Evolutionary conservation across 2,888 invertebrate genomes (phyloP).

Genomic region (Prenolepis imparis): DNA sequence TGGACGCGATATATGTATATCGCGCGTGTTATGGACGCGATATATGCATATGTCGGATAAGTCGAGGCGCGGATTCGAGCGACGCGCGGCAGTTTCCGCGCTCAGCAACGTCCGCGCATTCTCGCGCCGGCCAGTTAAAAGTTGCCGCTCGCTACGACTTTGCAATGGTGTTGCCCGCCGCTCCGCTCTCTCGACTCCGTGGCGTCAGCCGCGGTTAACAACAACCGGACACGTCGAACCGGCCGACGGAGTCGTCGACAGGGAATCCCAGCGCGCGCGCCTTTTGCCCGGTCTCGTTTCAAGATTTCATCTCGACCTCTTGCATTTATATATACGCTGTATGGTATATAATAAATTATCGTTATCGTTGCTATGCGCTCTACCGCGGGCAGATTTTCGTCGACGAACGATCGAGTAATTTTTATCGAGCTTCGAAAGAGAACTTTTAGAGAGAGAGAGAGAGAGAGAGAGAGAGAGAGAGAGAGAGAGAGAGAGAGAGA

Average conservation of each 20-base stretch:
- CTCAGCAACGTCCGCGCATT: slow-evolving; percentile 64
- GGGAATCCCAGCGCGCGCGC: slow-evolving; percentile 14
- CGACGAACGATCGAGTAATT: not conserved
- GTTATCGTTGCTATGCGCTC: not conserved
- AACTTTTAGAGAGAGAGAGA: not conserved
- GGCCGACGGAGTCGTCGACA: slow-evolving; percentile 24
- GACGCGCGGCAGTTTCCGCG: slow-evolving; percentile 59
- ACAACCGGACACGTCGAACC: slow-evolving; percentile 27
- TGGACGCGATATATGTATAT: not conserved
- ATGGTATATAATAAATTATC: slow-evolving; percentile 13
- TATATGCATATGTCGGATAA: not conserved
- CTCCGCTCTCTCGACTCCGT: slow-evolving; percentile 8
- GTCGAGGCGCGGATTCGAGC: slow-evolving; percentile 28
- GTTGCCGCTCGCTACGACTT: slow-evolving; percentile 1
- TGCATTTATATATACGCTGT: not conserved
- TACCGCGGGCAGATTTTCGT: not conserved
- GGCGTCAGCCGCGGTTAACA: slow-evolving; percentile 39
- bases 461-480: not conserved
- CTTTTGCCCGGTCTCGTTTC: not conserved
- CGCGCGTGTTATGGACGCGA: not conserved
- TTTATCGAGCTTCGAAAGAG: not conserved
- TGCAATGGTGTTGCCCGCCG: too few species aligned
- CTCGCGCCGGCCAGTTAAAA: slow-evolving; percentile 60
- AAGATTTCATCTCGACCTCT: slow-evolving; percentile 8
- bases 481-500: not conserved